A percentile compares a stretch with the other conserved stretches of the same genome.
Conservation (phyloP, 2,113 vertebrate species). For the Fulmarus glacialis region DNA sequence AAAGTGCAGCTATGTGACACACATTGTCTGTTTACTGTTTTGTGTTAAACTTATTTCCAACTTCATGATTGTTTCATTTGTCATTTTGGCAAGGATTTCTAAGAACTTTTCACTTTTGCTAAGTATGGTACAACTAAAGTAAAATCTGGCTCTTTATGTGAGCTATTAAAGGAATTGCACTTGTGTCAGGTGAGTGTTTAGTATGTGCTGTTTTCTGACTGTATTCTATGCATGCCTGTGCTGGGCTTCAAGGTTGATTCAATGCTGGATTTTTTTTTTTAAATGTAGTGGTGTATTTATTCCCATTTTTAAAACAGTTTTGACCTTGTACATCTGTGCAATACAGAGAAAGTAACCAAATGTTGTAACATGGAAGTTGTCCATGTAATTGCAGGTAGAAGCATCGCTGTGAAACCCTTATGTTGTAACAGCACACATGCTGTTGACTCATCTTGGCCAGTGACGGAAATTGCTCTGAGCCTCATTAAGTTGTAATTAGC, state of each 20-base stretch:
- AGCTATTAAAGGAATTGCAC: neutral
- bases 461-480: neutral
- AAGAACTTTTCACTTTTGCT: neutral
- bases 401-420: neutral
- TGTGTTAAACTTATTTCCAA: neutral
- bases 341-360: neutral
- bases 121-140: neutral
- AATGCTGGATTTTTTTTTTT: neutral
- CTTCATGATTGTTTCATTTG: neutral
- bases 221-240: neutral
- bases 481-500: neutral
- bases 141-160: neutral
- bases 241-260: neutral
- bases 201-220: neutral
- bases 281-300: neutral
- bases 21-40: neutral
- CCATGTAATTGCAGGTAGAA: neutral
- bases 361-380: neutral
- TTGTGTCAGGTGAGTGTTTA: neutral
- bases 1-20: neutral
- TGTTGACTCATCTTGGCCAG: neutral
- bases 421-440: neutral
- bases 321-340: neutral
- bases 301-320: neutral
- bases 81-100: neutral